Conservation (phyloP, 2,113 vertebrate species). For the Acanthochromis polyacanthus region DNA sequence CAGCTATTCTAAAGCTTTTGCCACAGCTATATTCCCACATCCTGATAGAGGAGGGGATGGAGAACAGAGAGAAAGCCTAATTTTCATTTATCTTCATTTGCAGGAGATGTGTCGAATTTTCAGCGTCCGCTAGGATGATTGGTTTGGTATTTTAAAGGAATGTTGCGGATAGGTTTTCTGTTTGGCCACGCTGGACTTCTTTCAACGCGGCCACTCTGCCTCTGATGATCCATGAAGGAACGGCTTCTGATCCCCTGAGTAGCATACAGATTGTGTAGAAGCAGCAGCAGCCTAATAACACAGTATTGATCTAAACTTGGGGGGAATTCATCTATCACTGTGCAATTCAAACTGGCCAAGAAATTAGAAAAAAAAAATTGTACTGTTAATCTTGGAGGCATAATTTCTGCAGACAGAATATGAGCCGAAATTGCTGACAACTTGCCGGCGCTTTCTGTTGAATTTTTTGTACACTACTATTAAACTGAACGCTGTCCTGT, state of each 20-base stretch:
- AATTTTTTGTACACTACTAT: neutral
- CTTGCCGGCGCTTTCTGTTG: conserved; percentile 3
- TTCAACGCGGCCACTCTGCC: conserved; percentile 36
- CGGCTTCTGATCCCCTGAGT: conserved; percentile 51
- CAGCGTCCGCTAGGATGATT: neutral
- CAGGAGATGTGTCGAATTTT: conserved; percentile 12
- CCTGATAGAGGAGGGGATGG: conserved; percentile 31
- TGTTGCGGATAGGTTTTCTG: neutral
- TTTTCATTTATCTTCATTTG: conserved; percentile 43
- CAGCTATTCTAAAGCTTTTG: conserved; percentile 72
- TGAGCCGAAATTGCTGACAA: neutral
- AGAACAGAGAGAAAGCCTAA: conserved; percentile 4
- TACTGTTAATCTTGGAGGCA: conserved; percentile 25
- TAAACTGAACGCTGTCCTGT: conserved; percentile 12
- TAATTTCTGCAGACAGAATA: conserved; percentile 16
- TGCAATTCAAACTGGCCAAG: conserved; percentile 24
- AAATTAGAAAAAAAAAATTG: conserved; percentile 17
- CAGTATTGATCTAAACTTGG: conserved; percentile 67
- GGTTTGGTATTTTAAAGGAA: neutral
- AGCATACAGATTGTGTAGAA: conserved; percentile 65
- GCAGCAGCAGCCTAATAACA: conserved; percentile 62
- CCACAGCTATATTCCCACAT: conserved; percentile 57
- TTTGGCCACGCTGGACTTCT: conserved; percentile 14
- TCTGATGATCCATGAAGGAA: conserved; percentile 55
- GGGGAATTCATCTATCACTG: conserved; percentile 61